Conservation (phyloP, 2,113 vertebrate species). For the Ariopsis seemanni region DNA sequence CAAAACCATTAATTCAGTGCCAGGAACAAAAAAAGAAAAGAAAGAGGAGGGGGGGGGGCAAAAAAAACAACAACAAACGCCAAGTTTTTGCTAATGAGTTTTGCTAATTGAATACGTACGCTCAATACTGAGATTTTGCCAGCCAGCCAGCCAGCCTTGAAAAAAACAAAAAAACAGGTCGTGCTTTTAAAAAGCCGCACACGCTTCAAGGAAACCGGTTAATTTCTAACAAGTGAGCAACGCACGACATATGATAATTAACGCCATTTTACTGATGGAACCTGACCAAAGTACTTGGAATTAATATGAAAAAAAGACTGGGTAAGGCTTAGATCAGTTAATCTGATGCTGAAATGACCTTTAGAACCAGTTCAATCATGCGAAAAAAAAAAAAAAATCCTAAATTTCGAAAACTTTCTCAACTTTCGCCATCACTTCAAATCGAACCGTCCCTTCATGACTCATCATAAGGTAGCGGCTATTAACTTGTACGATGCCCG, state of each 20-base stretch:
- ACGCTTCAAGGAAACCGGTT: slow-evolving; percentile 63
- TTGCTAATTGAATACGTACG: slow-evolving; percentile 95
- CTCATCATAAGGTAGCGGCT: slow-evolving; percentile 34
- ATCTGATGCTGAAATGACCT: neutral
- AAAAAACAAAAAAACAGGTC: neutral
- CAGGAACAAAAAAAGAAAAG: slow-evolving; percentile 81
- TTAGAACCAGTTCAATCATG: neutral
- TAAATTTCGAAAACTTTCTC: slow-evolving; percentile 46
- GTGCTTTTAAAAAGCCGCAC: slow-evolving; percentile 60
- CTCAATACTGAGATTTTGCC: slow-evolving; percentile 68
- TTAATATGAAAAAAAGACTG: neutral
- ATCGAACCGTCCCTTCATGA: slow-evolving; percentile 14
- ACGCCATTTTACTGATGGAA: neutral
- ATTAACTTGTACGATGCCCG: slow-evolving; percentile 58
- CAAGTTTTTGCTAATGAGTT: slow-evolving; percentile 99
- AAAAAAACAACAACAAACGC: slow-evolving; percentile 93
- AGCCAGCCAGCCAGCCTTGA: slow-evolving; percentile 57
- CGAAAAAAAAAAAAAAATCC: neutral
- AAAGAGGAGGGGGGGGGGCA: slow-evolving; percentile 40
- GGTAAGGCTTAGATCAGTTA: neutral
- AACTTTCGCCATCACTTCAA: slow-evolving; percentile 26
- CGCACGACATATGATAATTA: slow-evolving; percentile 20
- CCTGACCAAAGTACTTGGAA: neutral
- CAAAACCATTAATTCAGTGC: slow-evolving; percentile 99
- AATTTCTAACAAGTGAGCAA: slow-evolving; percentile 19